phyloP scores from a whole-genome alignment of 2,113 vertebrate genomes.

The Hoplias malabaricus region DNA sequence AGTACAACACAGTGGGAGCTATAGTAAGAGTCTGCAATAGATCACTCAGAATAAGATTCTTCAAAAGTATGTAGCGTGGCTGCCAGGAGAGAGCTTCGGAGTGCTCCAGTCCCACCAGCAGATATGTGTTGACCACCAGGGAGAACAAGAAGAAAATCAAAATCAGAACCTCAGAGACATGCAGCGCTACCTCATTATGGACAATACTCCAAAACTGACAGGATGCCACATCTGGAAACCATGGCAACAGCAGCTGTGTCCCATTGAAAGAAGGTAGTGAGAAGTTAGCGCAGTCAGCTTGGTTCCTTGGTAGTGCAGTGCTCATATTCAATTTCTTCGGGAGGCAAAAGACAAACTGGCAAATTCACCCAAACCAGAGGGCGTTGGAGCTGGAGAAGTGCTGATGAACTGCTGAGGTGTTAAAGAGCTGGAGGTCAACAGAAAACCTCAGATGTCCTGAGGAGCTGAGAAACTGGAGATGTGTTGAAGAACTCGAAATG shows the following conservation, averaged over 20 bases:
- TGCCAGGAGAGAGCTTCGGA: conserved; percentile 28
- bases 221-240: background rate
- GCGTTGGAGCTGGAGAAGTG: background rate
- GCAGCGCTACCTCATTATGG: background rate
- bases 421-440: too few species aligned
- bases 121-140: background rate
- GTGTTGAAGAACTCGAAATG: background rate
- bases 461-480: background rate
- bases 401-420: too few species aligned
- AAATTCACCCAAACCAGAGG: too few species aligned
- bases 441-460: background rate
- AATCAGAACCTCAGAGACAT: background rate
- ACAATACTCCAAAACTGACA: conserved; percentile 26
- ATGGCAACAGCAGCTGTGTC: background rate
- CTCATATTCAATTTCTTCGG: background rate
- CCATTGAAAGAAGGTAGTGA: background rate
- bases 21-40: conserved; percentile 7
- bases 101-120: conserved; percentile 4
- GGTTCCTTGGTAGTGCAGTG: background rate
- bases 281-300: background rate
- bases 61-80: conserved; percentile 21
- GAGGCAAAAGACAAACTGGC: too few species aligned
- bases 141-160: background rate
- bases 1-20: background rate
- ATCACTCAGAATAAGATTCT: conserved; percentile 25